Percentiles rank a stretch among this genome's conserved stretches.
Conservation (phyloP, 2,113 vertebrate species). For the Zootoca vivipara region DNA sequence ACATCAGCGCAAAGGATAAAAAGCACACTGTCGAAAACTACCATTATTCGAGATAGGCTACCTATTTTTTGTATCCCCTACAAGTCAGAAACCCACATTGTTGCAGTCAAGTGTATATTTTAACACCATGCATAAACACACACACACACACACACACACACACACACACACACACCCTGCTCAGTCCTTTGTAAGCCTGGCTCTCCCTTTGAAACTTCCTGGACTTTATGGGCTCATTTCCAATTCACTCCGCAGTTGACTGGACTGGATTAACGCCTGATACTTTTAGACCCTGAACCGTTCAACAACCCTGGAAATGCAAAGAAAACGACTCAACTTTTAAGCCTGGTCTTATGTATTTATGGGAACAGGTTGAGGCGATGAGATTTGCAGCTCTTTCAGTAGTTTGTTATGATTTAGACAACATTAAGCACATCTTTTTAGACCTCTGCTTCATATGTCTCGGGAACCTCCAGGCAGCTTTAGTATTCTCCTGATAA, state of each 20-base stretch:
- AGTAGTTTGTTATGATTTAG: conserved; percentile 64
- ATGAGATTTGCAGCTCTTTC: conserved; percentile 57
- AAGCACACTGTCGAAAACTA: neutral
- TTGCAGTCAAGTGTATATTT: neutral
- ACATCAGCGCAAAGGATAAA: too few relatives aligned
- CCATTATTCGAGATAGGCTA: neutral
- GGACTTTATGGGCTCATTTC: conserved; percentile 13
- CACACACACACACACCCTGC: neutral
- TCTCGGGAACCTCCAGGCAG: conserved; percentile 59
- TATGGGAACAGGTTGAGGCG: conserved; percentile 47
- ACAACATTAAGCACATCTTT: conserved; percentile 61
- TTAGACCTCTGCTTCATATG: conserved; percentile 56
- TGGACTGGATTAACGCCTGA: conserved; percentile 42
- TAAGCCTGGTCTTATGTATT: conserved; percentile 1
- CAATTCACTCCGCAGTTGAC: conserved; percentile 28
- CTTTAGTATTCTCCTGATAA: conserved; percentile 67
- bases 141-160: too few relatives aligned
- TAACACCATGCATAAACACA: neutral
- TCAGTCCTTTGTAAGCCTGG: neutral
- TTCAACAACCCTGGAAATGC: conserved; percentile 45
- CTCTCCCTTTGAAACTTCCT: conserved; percentile 6
- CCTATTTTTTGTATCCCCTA: neutral
- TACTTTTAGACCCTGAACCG: conserved; percentile 38
- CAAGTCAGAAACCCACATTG: neutral
- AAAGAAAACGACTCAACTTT: conserved; percentile 51